Evolutionary conservation across 2,797 vertebrate genomes (phyloP), one percentile per base, ranked within the genome.

Genomic region (Eospalax fontanierii): DNA sequence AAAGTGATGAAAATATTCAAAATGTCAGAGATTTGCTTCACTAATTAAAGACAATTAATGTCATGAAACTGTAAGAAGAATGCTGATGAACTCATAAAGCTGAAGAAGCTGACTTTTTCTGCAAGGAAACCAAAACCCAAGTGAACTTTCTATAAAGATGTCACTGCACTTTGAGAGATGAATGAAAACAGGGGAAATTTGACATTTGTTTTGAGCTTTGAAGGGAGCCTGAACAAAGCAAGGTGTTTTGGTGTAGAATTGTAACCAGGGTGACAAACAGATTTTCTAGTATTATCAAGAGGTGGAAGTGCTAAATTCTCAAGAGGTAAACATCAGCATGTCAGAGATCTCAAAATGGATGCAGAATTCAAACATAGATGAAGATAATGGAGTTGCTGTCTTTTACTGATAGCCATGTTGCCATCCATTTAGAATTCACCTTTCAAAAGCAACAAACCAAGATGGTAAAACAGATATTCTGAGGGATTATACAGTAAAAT

Each of bases 191-290:
- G 46, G 81, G 74, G 95, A 46, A 61, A 73, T 80, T 50, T 87
- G 80, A 93, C 92, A 89, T 95, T 95, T 96, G 65, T 95, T 91
- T 86, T 95, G 71, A 94, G 95, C 80, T 94, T 95, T 96, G 71
- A 95, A 89, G 61, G 61, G 71, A 96, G 80, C 19, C 35, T 94
- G 33, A 33, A 91, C 61, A 94, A 94, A 86, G 80, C 21, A 95
- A 91, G 54, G 35, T 89, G n/a, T 96, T 89, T 57, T 93, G 76
- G 90, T 86, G 63, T 19, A 87, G 80, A 95, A 83, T 92, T 96
- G 75, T 95, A 95, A 91, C 79, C 54, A 91, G 86, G 30, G 10
- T 92, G 2, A 82, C 46, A 95, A 86, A 59, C 54, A 28, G 0
- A 33, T 95, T 96, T 90, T 68, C 78, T 80, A 73, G 12, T 81